Conservation (phyloP, 2,888 invertebrate genomes). For the Patella caerulea region DNA sequence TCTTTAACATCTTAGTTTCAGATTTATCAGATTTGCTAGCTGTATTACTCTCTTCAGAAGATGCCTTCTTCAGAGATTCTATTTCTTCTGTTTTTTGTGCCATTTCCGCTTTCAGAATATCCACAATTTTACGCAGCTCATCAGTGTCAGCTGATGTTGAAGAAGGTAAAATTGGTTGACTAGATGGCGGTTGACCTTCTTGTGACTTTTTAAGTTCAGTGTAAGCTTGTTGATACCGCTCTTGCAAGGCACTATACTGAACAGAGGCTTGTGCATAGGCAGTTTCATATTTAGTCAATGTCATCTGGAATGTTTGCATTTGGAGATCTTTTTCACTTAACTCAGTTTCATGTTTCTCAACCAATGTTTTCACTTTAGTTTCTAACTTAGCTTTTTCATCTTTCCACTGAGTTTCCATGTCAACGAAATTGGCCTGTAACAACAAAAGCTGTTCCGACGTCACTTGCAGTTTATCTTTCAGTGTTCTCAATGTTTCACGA, state of each 20-base stretch:
- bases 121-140: constrained; percentile 65
- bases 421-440: constrained; percentile 84
- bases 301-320: constrained; percentile 65
- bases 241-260: constrained; percentile 62
- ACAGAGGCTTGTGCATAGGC: constrained; percentile 60
- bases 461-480: constrained; percentile 82
- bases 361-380: constrained; percentile 73
- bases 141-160: constrained; percentile 73
- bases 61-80: constrained; percentile 38
- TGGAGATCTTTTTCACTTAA: constrained; percentile 73
- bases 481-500: constrained; percentile 76
- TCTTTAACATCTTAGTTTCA: constrained; percentile 64
- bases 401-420: constrained; percentile 81
- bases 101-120: constrained; percentile 26
- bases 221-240: constrained; percentile 60
- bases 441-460: constrained; percentile 85
- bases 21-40: constrained; percentile 30
- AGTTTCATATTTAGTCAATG: constrained; percentile 55
- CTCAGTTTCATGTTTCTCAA: constrained; percentile 62
- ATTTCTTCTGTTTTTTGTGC: constrained; percentile 71
- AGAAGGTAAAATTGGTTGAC: constrained; percentile 11
- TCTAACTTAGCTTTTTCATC: constrained; percentile 76
- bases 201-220: constrained; percentile 26
- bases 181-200: constrained; percentile 12
- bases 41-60: constrained; percentile 35